Conservation (phyloP, 2,113 vertebrate genomes). For the Gallinago media region DNA sequence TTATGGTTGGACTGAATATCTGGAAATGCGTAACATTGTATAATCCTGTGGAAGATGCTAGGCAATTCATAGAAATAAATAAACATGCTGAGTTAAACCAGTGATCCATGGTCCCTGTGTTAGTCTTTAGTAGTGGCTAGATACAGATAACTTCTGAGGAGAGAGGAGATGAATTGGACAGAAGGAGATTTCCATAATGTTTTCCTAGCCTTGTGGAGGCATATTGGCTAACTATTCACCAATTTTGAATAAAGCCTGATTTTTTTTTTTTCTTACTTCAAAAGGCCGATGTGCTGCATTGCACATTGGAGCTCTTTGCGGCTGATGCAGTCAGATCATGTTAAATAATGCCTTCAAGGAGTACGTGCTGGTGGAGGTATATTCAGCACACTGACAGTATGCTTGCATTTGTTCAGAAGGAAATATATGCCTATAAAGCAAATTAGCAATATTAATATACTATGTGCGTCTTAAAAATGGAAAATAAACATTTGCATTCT, state of each 20-base stretch:
- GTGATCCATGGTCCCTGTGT: background rate
- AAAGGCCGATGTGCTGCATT: background rate
- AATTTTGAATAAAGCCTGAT: background rate
- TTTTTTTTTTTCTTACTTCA: background rate
- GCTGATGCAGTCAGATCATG: background rate
- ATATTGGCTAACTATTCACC: background rate
- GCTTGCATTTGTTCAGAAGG: background rate
- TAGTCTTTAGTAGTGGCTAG: background rate
- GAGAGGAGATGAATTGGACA: background rate
- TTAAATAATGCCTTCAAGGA: background rate
- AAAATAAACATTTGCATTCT: background rate
- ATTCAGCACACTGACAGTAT: background rate
- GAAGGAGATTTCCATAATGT: background rate
- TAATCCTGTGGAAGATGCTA: background rate
- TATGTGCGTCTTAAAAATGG: background rate
- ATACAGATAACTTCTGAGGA: background rate
- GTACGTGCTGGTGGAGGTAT: background rate
- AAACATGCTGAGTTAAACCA: background rate
- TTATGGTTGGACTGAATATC: background rate
- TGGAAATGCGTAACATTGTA: background rate
- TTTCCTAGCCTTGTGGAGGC: background rate
- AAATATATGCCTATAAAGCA: background rate
- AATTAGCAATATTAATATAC: background rate
- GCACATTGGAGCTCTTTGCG: background rate
- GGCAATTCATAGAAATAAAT: background rate